phyloP scores from a whole-genome alignment of 2,797 vertebrate species.

The Lindbergichthys nudifrons region DNA sequence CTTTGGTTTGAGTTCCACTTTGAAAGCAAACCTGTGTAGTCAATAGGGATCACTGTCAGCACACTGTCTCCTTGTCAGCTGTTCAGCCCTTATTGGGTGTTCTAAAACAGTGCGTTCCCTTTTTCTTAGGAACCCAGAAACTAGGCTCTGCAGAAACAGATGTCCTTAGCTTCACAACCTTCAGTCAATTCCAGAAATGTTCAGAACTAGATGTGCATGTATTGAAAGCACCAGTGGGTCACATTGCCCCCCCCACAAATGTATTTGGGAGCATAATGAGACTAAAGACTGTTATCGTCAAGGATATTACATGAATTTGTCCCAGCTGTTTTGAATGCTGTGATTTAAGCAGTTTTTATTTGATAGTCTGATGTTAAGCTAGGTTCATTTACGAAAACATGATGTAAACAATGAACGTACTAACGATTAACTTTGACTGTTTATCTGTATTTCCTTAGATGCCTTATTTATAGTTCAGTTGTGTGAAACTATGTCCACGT shows the following conservation, averaged over 20 bases:
- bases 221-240: neutral
- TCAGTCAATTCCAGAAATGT: neutral
- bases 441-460: neutral
- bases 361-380: neutral
- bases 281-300: neutral
- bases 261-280: neutral
- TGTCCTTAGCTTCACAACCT: neutral
- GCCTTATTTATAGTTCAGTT: neutral
- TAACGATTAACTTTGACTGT: neutral
- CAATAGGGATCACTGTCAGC: slow-evolving; percentile 5
- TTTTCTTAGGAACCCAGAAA: slow-evolving; percentile 4
- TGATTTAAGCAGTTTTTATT: slow-evolving; percentile 15
- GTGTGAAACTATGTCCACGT: slow-evolving; percentile 70
- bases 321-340: neutral
- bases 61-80: neutral
- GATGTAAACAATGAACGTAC: neutral
- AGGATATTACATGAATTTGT: neutral
- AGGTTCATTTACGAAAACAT: neutral
- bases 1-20: neutral
- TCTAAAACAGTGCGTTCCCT: neutral
- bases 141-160: neutral
- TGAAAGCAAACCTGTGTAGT: neutral
- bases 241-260: neutral
- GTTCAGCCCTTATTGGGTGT: neutral
- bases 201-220: neutral